Conservation (phyloP, 2,113 vertebrate species). For the Melanocharis versteri region DNA sequence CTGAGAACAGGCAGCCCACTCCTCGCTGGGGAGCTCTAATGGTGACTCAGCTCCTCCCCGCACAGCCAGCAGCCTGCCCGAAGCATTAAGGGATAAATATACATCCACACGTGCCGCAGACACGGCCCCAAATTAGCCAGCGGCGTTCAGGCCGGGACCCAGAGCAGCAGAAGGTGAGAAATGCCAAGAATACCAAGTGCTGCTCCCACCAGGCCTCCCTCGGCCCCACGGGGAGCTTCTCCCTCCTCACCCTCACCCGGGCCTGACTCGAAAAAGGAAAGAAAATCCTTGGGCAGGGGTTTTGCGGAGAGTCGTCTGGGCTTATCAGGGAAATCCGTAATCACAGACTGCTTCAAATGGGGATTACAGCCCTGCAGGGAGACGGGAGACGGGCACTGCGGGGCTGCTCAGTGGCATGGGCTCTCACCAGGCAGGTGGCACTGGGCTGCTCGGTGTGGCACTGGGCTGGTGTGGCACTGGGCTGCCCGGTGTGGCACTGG, state of each 20-base stretch:
- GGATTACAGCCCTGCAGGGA: slow-evolving; percentile 9
- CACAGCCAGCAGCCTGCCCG: not conserved
- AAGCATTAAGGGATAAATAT: slow-evolving; percentile 26
- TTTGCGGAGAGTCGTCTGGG: not conserved
- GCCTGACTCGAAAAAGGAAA: not conserved
- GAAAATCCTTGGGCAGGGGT: slow-evolving; percentile 25
- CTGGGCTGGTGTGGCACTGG: not conserved
- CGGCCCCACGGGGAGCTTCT: accelerated
- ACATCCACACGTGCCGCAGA: not conserved
- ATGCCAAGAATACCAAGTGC: not conserved
- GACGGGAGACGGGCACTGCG: accelerated
- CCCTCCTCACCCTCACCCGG: not conserved
- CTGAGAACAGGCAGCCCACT: not conserved
- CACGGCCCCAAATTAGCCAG: slow-evolving; percentile 16
- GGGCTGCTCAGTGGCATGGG: not conserved
- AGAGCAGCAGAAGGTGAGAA: not conserved
- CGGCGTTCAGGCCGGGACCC: not conserved
- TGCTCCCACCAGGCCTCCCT: not conserved
- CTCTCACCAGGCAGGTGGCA: not conserved
- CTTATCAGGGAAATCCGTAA: slow-evolving; percentile 45
- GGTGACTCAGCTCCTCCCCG: slow-evolving; percentile 29
- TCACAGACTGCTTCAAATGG: not conserved
- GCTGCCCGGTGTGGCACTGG: not conserved
- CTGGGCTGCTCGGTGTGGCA: not conserved
- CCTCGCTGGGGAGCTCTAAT: not conserved